Evolutionary conservation across 2,113 vertebrate species (phyloP).

Genomic region (Malaclemys terrapin): DNA sequence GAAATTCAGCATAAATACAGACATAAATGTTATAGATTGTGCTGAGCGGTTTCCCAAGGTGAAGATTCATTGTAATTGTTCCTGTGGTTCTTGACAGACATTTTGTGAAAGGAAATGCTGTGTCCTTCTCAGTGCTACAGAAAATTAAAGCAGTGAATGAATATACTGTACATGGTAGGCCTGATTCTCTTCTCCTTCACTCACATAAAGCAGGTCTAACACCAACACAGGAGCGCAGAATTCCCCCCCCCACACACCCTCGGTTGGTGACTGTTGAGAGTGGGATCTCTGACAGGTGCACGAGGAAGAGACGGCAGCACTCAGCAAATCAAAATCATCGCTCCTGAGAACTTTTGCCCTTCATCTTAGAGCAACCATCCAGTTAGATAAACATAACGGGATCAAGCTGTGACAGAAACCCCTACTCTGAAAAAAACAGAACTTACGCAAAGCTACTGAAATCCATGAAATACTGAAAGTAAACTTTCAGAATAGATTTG

Average conservation of each 20-base stretch:
- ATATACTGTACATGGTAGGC: rapidly evolving
- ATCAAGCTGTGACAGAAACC: not conserved
- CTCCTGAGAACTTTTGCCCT: rapidly evolving
- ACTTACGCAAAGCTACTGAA: rapidly evolving
- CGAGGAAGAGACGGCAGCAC: not conserved
- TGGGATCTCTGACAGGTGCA: not conserved
- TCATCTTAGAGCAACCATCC: not conserved
- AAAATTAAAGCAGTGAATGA: not conserved
- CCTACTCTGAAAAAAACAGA: not conserved
- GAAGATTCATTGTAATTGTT: not conserved
- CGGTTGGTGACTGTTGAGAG: rapidly evolving
- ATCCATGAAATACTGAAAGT: not conserved
- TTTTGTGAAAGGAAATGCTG: not conserved
- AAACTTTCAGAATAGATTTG: not conserved
- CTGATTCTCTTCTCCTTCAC: not conserved
- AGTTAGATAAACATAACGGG: not conserved
- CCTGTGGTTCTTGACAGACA: not conserved
- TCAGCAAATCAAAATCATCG: rapidly evolving
- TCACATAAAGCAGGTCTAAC: not conserved
- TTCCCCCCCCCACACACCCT: not conserved
- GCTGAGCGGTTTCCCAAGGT: rapidly evolving
- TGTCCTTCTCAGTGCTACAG: not conserved
- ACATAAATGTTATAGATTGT: not conserved
- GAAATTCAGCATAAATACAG: not conserved
- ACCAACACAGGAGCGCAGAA: not conserved